Conservation (phyloP, 2,113 vertebrate species). For the Xenus cinereus region DNA sequence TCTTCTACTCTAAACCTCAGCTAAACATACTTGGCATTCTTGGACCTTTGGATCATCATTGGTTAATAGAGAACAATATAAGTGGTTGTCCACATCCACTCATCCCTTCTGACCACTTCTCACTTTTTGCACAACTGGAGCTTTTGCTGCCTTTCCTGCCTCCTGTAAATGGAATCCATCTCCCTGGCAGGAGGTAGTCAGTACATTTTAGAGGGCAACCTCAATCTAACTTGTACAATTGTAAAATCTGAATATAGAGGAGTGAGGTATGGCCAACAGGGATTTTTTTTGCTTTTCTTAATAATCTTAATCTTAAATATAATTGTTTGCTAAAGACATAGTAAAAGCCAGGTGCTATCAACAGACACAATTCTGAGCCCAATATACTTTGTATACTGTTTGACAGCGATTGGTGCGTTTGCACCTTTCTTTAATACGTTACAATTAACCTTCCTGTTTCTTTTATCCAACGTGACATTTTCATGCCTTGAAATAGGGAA, state of each 20-base stretch:
- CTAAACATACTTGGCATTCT: constrained; percentile 95
- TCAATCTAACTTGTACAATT: constrained; percentile 78
- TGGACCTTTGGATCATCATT: constrained; percentile 94
- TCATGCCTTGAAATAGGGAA: constrained; percentile 84
- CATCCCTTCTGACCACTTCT: constrained; percentile 99
- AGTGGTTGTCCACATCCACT: constrained; percentile 95
- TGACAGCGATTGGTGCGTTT: constrained; percentile 71
- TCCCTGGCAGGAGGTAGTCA: constrained; percentile 97
- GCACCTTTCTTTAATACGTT: constrained; percentile 76
- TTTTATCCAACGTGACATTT: constrained; percentile 70
- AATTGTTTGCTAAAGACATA: constrained; percentile 83
- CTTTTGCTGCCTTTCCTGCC: constrained; percentile 91
- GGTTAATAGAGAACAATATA: constrained; percentile 97
- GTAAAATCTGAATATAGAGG: constrained; percentile 86
- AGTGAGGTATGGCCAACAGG: constrained; percentile 93
- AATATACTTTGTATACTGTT: constrained; percentile 80
- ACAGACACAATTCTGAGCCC: constrained; percentile 85
- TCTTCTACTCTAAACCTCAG: constrained; percentile 98
- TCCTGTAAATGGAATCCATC: constrained; percentile 93
- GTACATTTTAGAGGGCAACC: constrained; percentile 79
- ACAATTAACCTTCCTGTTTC: constrained; percentile 75
- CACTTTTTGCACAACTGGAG: constrained; percentile 98
- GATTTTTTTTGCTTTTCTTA: constrained; percentile 83
- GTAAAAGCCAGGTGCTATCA: constrained; percentile 86
- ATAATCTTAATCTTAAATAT: constrained; percentile 83